Evolutionary conservation across 2,888 invertebrate genomes (phyloP).

Genomic region (Drosophila birchii): DNA sequence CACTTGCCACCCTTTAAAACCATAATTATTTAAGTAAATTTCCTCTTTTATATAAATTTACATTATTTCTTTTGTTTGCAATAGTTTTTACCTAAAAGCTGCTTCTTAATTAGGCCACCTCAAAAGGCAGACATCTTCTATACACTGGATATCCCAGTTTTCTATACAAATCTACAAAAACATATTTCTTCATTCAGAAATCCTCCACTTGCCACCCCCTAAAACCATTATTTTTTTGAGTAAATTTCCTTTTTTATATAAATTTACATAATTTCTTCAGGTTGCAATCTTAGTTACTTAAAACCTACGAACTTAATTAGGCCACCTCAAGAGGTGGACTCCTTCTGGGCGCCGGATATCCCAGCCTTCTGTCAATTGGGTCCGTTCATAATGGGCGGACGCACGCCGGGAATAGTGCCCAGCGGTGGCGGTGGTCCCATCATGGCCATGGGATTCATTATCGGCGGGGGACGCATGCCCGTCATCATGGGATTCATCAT

Average conservation of each 20-base stretch:
- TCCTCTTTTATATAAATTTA: slow-evolving; percentile 28
- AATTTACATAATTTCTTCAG: slow-evolving; percentile 26
- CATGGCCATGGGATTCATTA: slow-evolving; percentile 91
- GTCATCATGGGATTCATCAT: slow-evolving; percentile 91
- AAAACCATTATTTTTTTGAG: neutral
- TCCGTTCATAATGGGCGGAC: slow-evolving; percentile 90
- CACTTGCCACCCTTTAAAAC: neutral
- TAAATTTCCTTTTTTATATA: slow-evolving; percentile 12
- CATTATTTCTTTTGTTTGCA: slow-evolving; percentile 12
- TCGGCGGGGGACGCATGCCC: slow-evolving; percentile 88
- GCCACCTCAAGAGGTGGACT: slow-evolving; percentile 10
- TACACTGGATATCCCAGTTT: too few species aligned
- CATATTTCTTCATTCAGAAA: too few species aligned
- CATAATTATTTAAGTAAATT: neutral
- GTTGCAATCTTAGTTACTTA: slow-evolving; percentile 26
- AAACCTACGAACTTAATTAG: slow-evolving; percentile 25
- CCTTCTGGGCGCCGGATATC: neutral
- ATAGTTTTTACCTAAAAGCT: too few species aligned
- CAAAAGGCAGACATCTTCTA: too few species aligned
- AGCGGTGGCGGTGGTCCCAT: slow-evolving; percentile 90
- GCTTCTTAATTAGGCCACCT: too few species aligned
- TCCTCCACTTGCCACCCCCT: neutral
- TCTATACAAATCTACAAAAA: too few species aligned
- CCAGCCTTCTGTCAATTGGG: slow-evolving; percentile 84
- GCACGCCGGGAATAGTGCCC: slow-evolving; percentile 89